Evolutionary conservation across 2,113 vertebrate species (phyloP).

Genomic region (Sturnus vulgaris): DNA sequence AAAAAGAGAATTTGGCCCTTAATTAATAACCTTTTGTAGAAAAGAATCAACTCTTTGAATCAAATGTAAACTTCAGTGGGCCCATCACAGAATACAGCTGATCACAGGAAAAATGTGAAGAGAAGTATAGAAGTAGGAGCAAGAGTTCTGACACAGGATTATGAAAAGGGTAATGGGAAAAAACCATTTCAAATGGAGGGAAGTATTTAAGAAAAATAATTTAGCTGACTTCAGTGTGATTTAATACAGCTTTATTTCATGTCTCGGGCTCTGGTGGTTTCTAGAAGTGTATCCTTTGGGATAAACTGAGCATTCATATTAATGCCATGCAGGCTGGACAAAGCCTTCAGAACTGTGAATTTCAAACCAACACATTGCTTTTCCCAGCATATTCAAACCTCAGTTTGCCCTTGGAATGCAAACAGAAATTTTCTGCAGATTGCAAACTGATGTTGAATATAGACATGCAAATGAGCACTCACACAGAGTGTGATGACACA

Average conservation of each 20-base stretch:
- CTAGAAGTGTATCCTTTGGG: not conserved
- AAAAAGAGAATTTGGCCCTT: not conserved
- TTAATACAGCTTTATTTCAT: not conserved
- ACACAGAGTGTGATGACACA: too few species aligned
- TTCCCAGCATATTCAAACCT: not conserved
- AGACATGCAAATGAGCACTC: constrained; percentile 12
- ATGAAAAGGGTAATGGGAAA: not conserved
- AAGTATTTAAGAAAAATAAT: not conserved
- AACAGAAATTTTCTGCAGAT: constrained; percentile 1
- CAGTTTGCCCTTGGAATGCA: constrained; percentile 3
- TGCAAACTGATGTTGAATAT: not conserved
- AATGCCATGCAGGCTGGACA: not conserved
- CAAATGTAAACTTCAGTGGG: not conserved
- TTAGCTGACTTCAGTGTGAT: not conserved
- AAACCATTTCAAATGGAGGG: not conserved
- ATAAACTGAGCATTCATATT: not conserved
- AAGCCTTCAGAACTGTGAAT: not conserved
- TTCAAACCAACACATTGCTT: not conserved
- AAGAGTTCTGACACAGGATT: not conserved
- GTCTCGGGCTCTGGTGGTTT: constrained; percentile 10
- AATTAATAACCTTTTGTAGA: not conserved
- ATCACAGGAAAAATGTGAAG: not conserved
- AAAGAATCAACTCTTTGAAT: not conserved
- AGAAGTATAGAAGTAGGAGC: not conserved
- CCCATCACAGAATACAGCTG: not conserved